These are phyloP conservation scores for Lateolabrax maculatus DNA, from an alignment of 2,797 vertebrate genomes.

Conservation along the genomic window DNA sequence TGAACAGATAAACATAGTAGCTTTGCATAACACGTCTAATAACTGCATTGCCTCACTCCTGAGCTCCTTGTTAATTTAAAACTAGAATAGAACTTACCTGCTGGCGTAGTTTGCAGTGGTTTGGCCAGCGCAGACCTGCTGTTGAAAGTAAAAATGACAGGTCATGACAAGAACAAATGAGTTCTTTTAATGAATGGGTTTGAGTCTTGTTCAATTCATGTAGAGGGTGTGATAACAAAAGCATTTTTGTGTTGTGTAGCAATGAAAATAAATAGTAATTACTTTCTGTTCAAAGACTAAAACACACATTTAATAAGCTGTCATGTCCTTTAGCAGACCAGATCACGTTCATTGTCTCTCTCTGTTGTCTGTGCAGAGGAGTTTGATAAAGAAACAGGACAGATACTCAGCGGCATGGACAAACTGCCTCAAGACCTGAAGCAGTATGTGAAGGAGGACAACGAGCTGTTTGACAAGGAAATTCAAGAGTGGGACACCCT, in stretches of 20 bases:
- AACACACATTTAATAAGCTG: not conserved
- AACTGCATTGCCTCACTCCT: too few relatives aligned
- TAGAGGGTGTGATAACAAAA: not conserved
- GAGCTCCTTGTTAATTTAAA: not conserved
- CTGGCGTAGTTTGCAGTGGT: not conserved
- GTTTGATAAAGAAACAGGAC: slow-evolving; percentile 96
- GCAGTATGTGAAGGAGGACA: slow-evolving; percentile 95
- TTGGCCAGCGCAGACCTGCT: not conserved
- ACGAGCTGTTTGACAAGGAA: slow-evolving; percentile 94
- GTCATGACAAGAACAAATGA: not conserved
- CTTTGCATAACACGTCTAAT: not conserved
- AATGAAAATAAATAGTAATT: not conserved
- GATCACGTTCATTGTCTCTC: not conserved
- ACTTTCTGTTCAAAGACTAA: not conserved
- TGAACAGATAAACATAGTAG: not conserved
- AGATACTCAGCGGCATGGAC: slow-evolving; percentile 94
- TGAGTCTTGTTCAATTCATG: not conserved
- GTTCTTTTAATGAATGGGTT: not conserved
- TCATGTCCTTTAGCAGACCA: not conserved
- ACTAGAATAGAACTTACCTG: not conserved
- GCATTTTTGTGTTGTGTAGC: not conserved
- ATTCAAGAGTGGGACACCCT: slow-evolving; percentile 94
- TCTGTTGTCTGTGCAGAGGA: slow-evolving; percentile 87
- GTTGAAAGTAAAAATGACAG: not conserved
- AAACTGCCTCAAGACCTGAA: slow-evolving; percentile 95